phyloP scores from a whole-genome alignment of 2,113 vertebrate species.

The Alosa alosa region DNA sequence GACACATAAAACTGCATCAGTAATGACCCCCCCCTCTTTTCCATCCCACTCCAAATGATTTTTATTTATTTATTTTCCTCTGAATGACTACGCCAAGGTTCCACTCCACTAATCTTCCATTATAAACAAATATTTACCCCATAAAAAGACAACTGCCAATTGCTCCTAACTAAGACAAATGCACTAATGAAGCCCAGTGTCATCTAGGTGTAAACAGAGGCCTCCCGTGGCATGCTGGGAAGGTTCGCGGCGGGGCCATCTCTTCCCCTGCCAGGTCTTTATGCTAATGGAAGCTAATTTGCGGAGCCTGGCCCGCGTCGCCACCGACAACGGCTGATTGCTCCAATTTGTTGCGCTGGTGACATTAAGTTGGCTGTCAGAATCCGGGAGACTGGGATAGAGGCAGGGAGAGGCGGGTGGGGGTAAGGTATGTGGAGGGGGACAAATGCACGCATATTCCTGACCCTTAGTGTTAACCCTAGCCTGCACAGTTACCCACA shows the following conservation, averaged over 20 bases:
- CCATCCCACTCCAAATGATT: not conserved
- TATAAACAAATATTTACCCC: conserved; percentile 77
- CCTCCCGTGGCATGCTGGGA: conserved; percentile 59
- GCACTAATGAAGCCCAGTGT: conserved; percentile 72
- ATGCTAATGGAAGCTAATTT: conserved; percentile 79
- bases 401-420: not conserved
- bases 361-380: conserved; percentile 70
- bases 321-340: conserved; percentile 65
- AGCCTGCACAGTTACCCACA: not conserved
- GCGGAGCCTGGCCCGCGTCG: conserved; percentile 65
- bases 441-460: not conserved
- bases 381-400: not conserved
- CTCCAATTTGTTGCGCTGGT: conserved; percentile 70
- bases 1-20: conserved; percentile 1
- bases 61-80: not conserved
- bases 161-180: conserved; percentile 81
- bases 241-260: conserved; percentile 61
- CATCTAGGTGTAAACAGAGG: conserved; percentile 69
- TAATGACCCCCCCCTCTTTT: not conserved
- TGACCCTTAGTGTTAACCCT: not conserved
- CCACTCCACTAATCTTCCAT: conserved; percentile 67
- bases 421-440: not conserved
- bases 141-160: conserved; percentile 77
- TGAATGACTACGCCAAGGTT: conserved; percentile 37
- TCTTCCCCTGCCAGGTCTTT: conserved; percentile 70